phyloP scores from a whole-genome alignment of 35 echinoderm and acorn worm genomes.

The Lytechinus variegatus region DNA sequence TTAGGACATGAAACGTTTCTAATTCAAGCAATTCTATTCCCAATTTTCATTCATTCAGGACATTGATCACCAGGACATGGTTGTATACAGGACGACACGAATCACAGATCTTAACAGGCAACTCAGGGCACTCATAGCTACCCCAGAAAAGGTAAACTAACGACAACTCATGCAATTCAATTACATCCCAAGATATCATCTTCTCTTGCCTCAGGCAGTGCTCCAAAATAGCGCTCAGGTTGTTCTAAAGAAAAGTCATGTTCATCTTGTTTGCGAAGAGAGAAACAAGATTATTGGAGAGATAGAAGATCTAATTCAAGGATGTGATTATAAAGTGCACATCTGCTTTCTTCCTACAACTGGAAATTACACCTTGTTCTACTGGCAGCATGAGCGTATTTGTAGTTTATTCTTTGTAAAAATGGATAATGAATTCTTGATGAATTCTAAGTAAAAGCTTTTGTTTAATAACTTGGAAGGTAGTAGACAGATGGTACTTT shows the following conservation, averaged over 20 bases:
- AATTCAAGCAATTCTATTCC: neutral
- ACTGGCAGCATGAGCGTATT: neutral
- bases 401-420: neutral
- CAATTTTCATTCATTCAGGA: constrained; percentile 64
- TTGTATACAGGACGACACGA: constrained; percentile 67
- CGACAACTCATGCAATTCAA: neutral
- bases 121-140: constrained; percentile 85
- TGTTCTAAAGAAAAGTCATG: neutral
- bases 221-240: neutral
- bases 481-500: neutral
- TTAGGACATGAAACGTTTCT: neutral
- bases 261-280: neutral
- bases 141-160: constrained; percentile 71
- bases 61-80: constrained; percentile 70
- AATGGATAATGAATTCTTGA: neutral
- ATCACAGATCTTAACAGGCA: constrained; percentile 94
- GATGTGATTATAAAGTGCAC: neutral
- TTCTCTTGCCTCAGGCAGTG: neutral
- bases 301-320: neutral
- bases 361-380: neutral
- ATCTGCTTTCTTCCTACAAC: neutral
- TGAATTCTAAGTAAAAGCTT: neutral
- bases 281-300: constrained; percentile 5
- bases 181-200: neutral
- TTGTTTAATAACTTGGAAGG: neutral